Conservation (phyloP, 2,888 invertebrate genomes). For the Heliconius aoede region DNA sequence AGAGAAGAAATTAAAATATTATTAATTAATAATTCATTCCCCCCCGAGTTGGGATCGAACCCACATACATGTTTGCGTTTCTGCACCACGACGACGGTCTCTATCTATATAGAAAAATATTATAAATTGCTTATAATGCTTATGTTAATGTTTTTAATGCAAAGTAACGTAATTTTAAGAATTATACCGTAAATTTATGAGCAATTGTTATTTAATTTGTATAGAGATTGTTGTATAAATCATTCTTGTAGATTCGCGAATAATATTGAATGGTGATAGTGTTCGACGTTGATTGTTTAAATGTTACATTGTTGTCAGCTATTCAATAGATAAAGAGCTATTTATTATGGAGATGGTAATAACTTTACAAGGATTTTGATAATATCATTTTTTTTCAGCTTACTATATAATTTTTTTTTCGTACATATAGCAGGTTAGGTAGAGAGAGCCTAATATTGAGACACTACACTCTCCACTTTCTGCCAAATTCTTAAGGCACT, state of each 20-base stretch:
- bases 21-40: no score
- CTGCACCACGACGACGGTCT: no score
- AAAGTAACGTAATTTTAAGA: neutral
- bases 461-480: no score
- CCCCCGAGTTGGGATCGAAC: no score
- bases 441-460: no score
- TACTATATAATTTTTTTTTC: no score
- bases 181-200: constrained; percentile 22
- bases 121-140: neutral
- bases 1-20: no score
- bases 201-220: constrained; percentile 46
- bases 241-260: constrained; percentile 42
- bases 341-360: constrained; percentile 14
- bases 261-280: constrained; percentile 45
- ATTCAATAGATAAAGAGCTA: constrained; percentile 34
- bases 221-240: constrained; percentile 44
- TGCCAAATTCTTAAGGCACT: no score
- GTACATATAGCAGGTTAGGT: no score
- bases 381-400: neutral
- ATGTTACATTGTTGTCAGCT: constrained; percentile 45
- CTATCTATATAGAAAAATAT: neutral
- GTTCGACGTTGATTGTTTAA: constrained; percentile 38
- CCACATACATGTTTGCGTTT: no score
- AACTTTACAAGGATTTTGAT: constrained; percentile 21
- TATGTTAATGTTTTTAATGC: neutral